A percentile compares a stretch with the other conserved stretches of the same genome.
Evolutionary conservation across 35 echinoderm and acorn worm genomes (phyloP).

Genomic region (Lytechinus pictus): DNA sequence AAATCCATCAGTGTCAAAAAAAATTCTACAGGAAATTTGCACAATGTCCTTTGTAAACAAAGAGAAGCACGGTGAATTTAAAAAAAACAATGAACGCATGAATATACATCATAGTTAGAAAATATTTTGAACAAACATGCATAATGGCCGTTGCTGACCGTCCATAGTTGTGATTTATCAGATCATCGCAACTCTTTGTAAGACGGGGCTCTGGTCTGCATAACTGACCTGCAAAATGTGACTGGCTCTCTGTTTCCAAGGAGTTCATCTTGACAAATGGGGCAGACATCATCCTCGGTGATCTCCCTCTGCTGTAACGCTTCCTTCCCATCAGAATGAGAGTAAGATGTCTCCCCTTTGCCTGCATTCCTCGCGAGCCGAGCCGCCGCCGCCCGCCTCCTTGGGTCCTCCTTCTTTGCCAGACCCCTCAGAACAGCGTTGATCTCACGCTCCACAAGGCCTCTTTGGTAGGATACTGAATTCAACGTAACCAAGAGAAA

Average conservation of each 20-base stretch:
- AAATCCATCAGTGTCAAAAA: too few species aligned
- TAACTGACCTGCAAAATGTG: constrained; percentile 86
- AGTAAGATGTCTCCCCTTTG: background rate
- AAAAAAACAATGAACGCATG: too few species aligned
- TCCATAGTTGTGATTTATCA: too few species aligned
- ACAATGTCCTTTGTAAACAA: too few species aligned
- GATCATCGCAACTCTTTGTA: too few species aligned
- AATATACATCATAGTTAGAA: too few species aligned
- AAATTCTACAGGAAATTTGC: too few species aligned
- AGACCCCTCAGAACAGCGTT: constrained; percentile 88
- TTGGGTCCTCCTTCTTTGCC: constrained; percentile 51
- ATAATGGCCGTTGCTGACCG: too few species aligned
- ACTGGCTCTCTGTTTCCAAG: constrained; percentile 85
- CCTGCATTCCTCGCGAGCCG: background rate
- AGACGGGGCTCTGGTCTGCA: background rate
- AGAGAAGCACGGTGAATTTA: too few species aligned
- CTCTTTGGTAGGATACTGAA: constrained; percentile 85
- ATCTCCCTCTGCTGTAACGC: constrained; percentile 81
- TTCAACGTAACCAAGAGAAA: background rate
- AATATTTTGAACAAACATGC: too few species aligned
- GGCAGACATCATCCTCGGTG: constrained; percentile 90
- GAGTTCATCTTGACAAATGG: constrained; percentile 97
- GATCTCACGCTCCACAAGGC: constrained; percentile 93
- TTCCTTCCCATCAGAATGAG: constrained; percentile 60
- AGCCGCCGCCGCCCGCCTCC: constrained; percentile 25